These are phyloP conservation scores for Linnaemya tessellans DNA, from an alignment of 2,888 invertebrate genomes.

Conservation along the genomic window DNA sequence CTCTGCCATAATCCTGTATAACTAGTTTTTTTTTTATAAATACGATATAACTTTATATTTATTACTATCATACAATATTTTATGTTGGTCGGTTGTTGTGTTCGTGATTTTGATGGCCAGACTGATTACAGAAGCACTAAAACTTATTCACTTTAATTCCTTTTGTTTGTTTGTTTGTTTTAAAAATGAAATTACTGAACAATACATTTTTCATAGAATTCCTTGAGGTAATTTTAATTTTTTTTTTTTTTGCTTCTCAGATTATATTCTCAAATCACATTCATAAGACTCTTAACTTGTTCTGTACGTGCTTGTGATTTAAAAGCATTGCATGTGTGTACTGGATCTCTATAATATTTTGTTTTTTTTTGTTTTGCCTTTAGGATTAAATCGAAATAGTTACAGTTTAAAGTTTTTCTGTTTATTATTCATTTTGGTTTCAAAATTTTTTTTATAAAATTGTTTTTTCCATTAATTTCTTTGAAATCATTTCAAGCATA, in stretches of 20 bases:
- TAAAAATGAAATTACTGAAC: conserved; percentile 34
- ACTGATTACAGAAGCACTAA: conserved; percentile 51
- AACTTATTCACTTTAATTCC: conserved; percentile 40
- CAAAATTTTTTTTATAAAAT: not conserved
- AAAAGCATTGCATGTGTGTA: conserved; percentile 47
- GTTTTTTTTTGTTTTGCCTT: conserved; percentile 28
- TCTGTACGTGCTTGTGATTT: conserved; percentile 74
- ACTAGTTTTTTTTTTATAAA: conserved; percentile 35
- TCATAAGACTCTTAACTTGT: conserved; percentile 72
- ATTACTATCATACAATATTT: conserved; percentile 49
- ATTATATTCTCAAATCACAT: conserved; percentile 43
- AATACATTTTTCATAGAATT: conserved; percentile 60
- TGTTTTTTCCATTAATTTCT: conserved; percentile 31
- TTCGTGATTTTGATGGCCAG: conserved; percentile 68
- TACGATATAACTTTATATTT: conserved; percentile 46
- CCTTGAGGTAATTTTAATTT: conserved; percentile 45
- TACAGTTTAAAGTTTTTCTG: conserved; percentile 63
- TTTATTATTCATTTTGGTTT: conserved; percentile 23
- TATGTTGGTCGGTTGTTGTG: conserved; percentile 32
- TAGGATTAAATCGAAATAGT: conserved; percentile 60
- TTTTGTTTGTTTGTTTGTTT: conserved; percentile 23
- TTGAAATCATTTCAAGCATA: conserved; percentile 61
- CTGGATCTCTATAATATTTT: conserved; percentile 31
- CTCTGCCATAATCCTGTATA: conserved; percentile 32
- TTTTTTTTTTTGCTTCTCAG: conserved; percentile 6